phyloP scores from a whole-genome alignment of 2,113 vertebrate species.

The Diphyllodes magnificus region DNA sequence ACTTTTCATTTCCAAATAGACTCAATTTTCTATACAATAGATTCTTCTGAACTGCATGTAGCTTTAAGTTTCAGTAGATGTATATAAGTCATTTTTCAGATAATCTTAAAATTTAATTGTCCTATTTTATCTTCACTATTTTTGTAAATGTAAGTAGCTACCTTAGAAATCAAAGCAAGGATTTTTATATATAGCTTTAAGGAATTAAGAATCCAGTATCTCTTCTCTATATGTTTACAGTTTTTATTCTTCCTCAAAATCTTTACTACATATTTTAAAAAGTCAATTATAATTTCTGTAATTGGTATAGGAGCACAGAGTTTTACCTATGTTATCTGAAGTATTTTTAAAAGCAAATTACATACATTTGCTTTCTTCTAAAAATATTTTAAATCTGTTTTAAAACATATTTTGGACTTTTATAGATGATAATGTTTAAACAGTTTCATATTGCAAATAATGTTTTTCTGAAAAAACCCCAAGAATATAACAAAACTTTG shows the following conservation, averaged over 20 bases:
- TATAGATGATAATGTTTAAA: not conserved
- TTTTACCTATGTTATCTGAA: not conserved
- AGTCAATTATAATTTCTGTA: not conserved
- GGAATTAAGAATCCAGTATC: not conserved
- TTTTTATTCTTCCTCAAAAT: not conserved
- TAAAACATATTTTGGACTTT: not conserved
- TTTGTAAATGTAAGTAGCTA: not conserved
- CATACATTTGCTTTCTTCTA: not conserved
- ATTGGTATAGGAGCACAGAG: not conserved
- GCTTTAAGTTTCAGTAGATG: not conserved
- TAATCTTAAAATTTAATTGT: not conserved
- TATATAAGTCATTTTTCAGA: not conserved
- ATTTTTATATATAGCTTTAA: not conserved
- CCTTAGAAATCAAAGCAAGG: not conserved
- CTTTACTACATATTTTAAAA: not conserved
- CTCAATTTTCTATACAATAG: not conserved
- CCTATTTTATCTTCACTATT: not conserved
- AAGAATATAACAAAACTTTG: not conserved
- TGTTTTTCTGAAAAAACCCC: not conserved
- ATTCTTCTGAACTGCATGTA: not conserved
- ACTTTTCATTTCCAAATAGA: not conserved
- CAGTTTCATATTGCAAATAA: not conserved
- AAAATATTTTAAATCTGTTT: not conserved
- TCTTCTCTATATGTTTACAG: not conserved
- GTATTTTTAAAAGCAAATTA: not conserved